phyloP scores from a whole-genome alignment of 2,888 invertebrate species.

The Epiblema foenella region DNA sequence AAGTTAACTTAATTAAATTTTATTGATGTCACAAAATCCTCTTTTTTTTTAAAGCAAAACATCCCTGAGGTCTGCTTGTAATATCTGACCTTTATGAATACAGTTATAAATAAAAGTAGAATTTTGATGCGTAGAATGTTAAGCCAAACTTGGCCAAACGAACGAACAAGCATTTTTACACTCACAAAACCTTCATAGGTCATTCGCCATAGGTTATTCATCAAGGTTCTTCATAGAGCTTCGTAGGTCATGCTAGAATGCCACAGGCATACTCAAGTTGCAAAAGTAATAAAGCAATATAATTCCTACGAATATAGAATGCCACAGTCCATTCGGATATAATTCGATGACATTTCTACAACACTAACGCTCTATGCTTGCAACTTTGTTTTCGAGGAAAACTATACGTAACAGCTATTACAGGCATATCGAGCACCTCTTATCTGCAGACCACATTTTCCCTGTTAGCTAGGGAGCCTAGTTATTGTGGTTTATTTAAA shows the following conservation, averaged over 20 bases:
- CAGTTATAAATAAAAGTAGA: no score
- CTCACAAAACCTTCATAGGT: no score
- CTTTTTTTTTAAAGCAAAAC: background rate
- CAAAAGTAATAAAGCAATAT: background rate
- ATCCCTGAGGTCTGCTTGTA: background rate
- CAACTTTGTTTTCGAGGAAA: slow-evolving; percentile 31
- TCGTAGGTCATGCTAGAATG: no score
- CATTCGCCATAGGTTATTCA: no score
- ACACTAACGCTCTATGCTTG: background rate
- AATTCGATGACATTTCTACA: background rate
- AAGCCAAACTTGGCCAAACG: no score
- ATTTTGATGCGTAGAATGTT: no score
- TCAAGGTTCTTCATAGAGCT: no score
- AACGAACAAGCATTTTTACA: no score
- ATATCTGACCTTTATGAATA: no score
- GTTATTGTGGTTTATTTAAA: slow-evolving; percentile 18
- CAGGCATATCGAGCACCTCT: slow-evolving; percentile 5
- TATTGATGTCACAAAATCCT: slow-evolving; percentile 3
- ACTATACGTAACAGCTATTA: slow-evolving; percentile 13
- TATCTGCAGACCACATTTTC: slow-evolving; percentile 28
- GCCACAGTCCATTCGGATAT: background rate
- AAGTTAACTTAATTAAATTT: slow-evolving; percentile 1
- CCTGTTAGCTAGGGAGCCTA: slow-evolving; percentile 21
- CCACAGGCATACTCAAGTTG: no score
- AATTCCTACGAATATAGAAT: background rate